These are phyloP conservation scores for Stenodera caucasica DNA, from an alignment of 2,888 invertebrate species.

Conservation along the genomic window DNA sequence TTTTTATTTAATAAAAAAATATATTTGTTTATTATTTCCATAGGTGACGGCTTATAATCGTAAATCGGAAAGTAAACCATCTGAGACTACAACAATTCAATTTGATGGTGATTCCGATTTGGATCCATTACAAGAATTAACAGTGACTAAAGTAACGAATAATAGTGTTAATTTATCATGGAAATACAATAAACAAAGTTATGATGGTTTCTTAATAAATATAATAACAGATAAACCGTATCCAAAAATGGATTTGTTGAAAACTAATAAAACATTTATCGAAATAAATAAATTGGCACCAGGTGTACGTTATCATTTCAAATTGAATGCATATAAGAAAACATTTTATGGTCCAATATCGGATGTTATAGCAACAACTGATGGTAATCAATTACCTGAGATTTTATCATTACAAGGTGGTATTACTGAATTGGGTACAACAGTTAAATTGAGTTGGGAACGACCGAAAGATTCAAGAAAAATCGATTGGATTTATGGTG, in stretches of 20 bases:
- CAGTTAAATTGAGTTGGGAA: constrained; percentile 69
- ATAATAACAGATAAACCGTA: constrained; percentile 60
- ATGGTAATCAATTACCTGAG: constrained; percentile 58
- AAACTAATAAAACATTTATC: constrained; percentile 55
- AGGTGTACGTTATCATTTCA: constrained; percentile 60
- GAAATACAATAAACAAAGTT: constrained; percentile 54
- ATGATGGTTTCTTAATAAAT: constrained; percentile 44
- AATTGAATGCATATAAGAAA: constrained; percentile 66
- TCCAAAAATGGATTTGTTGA: constrained; percentile 57
- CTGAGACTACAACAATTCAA: constrained; percentile 60
- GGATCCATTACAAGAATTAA: constrained; percentile 62
- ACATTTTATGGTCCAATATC: constrained; percentile 60
- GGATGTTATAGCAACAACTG: constrained; percentile 56
- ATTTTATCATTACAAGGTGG: constrained; percentile 58
- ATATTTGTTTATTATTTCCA: constrained; percentile 13
- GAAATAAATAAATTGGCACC: constrained; percentile 54
- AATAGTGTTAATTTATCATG: constrained; percentile 64
- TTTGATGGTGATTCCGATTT: constrained; percentile 70
- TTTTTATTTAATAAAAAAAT: constrained; percentile 3
- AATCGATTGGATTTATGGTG: constrained; percentile 66
- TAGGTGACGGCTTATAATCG: constrained; percentile 70
- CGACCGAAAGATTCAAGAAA: constrained; percentile 63
- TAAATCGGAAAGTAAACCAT: constrained; percentile 63
- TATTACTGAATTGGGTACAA: constrained; percentile 61
- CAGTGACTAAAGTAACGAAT: constrained; percentile 57